Conservation (phyloP, 2,113 vertebrate species). For the Poicephalus gulielmi region DNA sequence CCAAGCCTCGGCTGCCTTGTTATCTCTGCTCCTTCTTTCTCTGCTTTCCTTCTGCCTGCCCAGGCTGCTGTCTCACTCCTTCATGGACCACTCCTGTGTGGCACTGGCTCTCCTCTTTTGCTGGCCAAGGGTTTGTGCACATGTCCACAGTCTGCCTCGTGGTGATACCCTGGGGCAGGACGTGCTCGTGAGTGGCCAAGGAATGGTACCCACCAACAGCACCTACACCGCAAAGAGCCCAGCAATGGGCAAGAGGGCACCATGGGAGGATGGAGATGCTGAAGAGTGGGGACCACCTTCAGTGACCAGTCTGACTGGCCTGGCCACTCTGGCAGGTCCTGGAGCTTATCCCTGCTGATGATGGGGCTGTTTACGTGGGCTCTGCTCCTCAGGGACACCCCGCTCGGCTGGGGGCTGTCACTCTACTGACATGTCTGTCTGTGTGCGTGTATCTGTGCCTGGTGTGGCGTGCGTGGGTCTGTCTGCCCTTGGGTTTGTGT, state of each 20-base stretch:
- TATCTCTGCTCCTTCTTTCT: not conserved
- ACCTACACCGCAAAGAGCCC: rapidly evolving
- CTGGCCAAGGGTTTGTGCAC: not conserved
- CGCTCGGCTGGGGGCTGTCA: rapidly evolving
- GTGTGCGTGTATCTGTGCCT: not conserved
- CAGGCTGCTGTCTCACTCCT: not conserved
- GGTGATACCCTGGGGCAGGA: not conserved
- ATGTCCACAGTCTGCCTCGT: not conserved
- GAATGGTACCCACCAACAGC: rapidly evolving
- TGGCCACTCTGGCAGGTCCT: not conserved
- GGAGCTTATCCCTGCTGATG: not conserved
- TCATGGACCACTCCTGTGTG: not conserved
- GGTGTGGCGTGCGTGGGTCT: not conserved
- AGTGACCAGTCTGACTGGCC: not conserved
- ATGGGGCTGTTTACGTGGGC: not conserved
- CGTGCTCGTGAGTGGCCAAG: not conserved
- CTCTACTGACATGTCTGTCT: not conserved
- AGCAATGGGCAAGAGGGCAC: rapidly evolving
- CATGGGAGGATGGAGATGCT: not conserved
- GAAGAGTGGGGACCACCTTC: not conserved
- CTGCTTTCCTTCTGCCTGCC: not conserved
- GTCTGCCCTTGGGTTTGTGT: not conserved
- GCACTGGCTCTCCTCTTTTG: not conserved
- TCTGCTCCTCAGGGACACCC: rapidly evolving
- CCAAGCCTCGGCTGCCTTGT: not conserved